Conservation (phyloP, 2,113 vertebrate species). For the Macroglossus sobrinus region DNA sequence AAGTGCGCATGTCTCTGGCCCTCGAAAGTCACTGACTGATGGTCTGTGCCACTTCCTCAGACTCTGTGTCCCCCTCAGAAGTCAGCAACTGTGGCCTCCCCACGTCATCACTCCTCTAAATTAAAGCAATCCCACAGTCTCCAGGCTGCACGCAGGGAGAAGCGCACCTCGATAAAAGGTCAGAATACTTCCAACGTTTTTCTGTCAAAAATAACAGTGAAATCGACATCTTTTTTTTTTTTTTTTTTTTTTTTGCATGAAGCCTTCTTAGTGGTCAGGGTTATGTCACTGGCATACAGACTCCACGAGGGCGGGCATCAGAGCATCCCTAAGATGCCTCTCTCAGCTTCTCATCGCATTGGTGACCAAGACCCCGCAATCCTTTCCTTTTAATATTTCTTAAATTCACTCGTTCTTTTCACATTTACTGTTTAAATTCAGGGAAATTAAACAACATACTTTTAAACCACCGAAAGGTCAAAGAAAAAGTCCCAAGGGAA, state of each 20-base stretch:
- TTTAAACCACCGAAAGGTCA: neutral
- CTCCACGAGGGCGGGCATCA: neutral
- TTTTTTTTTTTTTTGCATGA: neutral
- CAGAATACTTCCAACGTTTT: neutral
- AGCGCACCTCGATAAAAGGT: neutral
- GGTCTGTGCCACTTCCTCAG: neutral
- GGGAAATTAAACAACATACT: neutral
- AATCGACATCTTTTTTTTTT: neutral
- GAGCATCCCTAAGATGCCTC: neutral
- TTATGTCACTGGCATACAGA: neutral
- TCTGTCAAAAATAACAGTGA: neutral
- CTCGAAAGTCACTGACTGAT: neutral
- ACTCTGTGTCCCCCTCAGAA: neutral
- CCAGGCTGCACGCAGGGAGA: neutral
- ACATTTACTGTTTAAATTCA: neutral
- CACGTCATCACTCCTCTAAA: neutral
- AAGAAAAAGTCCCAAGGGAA: neutral
- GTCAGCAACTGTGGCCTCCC: neutral
- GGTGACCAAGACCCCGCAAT: neutral
- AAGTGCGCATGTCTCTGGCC: neutral
- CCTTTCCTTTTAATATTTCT: neutral
- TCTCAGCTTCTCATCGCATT: neutral
- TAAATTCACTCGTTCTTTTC: neutral
- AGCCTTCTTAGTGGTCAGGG: neutral
- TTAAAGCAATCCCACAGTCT: neutral